Evolutionary conservation across 1,140 invertebrate species (phyloP), one percentile per base, ranked within the genome.

Genomic region (Drosophila sulfurigaster): DNA sequence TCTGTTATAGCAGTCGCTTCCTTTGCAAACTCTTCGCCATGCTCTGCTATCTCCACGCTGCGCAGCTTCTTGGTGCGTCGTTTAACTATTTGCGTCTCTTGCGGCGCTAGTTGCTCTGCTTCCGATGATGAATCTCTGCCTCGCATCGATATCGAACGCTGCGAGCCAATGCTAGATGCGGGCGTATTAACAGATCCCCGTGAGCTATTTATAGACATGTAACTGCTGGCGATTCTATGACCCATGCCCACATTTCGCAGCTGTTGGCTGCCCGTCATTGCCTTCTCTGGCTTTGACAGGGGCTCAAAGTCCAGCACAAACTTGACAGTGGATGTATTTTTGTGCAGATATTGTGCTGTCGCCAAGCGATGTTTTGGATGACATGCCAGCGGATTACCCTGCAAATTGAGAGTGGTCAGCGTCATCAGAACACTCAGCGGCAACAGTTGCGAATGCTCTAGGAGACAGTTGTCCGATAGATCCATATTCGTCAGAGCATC

Each of bases 381-480:
- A 87, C 94, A 95, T 30, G 93, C 93, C 6, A 96, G 75, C 2
- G 95, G 95, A 93, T 96, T 96, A 2, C 94, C 94, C 66, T 93
- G 91, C 7, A 96, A 81, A 64, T 93, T 94, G 6, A 96, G 59
- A 82, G 92, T 94, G 45, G 94, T 91, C 1, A 96, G 89, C 1
- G 93, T 92, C 6, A 94, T 88, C 68, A 96, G 92, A 45, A 93
- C 93, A 59, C 94, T 93, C 0, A 96, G 73, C 1, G 94, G 93
- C 75, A 94, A 92, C 1, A 96, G 88, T 10, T 91, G 78, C 30
- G 92, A 92, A 81, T 96, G 95, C 51, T 95, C 93, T n/a, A 94
- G 88, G 56, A 96, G 79, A 81, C 94, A 95, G 79, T 96, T 96
- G 35, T 94, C 94, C 0, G 94, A 94, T 10, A 96, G 77, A 92